These are phyloP conservation scores for Aphyosemion australe DNA, from an alignment of 2,113 vertebrate species.

Conservation along the genomic window DNA sequence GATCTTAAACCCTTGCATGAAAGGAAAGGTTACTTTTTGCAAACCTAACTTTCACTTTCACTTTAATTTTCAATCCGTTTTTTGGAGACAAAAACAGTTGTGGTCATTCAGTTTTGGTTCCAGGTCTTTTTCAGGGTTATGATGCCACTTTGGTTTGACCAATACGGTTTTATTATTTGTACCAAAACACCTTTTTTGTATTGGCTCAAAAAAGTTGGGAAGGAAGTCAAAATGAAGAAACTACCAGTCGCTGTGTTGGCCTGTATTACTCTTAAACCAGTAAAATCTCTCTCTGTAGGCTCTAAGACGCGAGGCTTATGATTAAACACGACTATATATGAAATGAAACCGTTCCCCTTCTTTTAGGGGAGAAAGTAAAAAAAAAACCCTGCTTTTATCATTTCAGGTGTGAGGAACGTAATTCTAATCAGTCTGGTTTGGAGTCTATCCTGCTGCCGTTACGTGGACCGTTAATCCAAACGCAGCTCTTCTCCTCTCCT, in stretches of 20 bases:
- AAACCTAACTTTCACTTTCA: too few relatives aligned
- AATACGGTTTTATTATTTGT: not conserved
- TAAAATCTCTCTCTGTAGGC: conserved; percentile 48
- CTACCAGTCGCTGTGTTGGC: conserved; percentile 19
- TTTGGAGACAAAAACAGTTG: too few relatives aligned
- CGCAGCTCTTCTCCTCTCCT: conserved; percentile 49
- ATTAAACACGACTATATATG: conserved; percentile 79
- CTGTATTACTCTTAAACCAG: conserved; percentile 45
- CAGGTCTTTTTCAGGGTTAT: too few relatives aligned
- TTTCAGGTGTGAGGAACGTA: conserved; percentile 70
- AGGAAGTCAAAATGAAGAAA: conserved; percentile 39
- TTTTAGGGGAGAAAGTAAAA: conserved; percentile 57
- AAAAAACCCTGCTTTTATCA: conserved; percentile 63
- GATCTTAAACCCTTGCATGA: too few relatives aligned
- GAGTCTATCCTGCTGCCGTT: conserved; percentile 56
- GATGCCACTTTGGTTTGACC: too few relatives aligned
- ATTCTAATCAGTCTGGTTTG: conserved; percentile 73
- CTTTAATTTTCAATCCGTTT: too few relatives aligned
- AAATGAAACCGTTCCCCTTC: conserved; percentile 73
- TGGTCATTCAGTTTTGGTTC: too few relatives aligned
- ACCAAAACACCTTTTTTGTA: not conserved
- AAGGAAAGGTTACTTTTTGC: too few relatives aligned
- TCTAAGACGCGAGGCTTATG: conserved; percentile 64
- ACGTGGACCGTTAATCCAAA: conserved; percentile 72
- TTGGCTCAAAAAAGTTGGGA: conserved; percentile 5